These are phyloP conservation scores for Oreohelix idahoensis DNA, from an alignment of 1,140 invertebrate genomes.

Conservation along the genomic window DNA sequence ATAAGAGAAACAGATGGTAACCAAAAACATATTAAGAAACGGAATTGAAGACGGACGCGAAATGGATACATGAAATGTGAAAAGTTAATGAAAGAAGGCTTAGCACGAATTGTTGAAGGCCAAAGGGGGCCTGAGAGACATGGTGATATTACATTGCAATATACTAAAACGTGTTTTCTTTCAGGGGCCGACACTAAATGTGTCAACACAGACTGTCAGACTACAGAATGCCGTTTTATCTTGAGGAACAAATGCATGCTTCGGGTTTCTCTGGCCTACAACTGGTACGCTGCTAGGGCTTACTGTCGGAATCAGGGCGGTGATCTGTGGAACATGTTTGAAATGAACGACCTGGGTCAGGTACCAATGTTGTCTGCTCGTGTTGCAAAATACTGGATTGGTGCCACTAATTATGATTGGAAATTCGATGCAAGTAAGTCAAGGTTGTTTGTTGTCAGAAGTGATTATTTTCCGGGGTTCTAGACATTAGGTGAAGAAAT, in stretches of 20 bases:
- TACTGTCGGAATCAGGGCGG: not conserved
- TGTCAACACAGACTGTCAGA: not conserved
- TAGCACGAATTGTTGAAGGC: too few species aligned
- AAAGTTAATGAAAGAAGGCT: too few species aligned
- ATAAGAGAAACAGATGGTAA: too few species aligned
- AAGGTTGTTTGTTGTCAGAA: too few species aligned
- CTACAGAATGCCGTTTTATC: not conserved
- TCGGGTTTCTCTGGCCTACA: not conserved
- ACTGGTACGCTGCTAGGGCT: constrained; percentile 24
- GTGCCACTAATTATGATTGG: constrained; percentile 24
- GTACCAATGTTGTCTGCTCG: not conserved
- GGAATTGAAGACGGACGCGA: too few species aligned
- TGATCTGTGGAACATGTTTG: constrained; percentile 23
- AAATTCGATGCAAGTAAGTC: constrained; percentile 25
- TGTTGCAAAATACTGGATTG: constrained; percentile 19
- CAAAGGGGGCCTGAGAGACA: too few species aligned
- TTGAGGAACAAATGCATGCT: not conserved
- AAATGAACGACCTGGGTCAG: constrained; percentile 6
- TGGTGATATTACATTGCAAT: too few species aligned
- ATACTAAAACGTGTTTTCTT: too few species aligned
- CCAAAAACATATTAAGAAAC: too few species aligned
- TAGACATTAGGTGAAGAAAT: too few species aligned
- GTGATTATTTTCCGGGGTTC: too few species aligned
- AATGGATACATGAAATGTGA: too few species aligned
- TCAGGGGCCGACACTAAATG: not conserved